Evolutionary conservation across 2,113 vertebrate genomes (phyloP).

Genomic region (Pycnonotus jocosus): DNA sequence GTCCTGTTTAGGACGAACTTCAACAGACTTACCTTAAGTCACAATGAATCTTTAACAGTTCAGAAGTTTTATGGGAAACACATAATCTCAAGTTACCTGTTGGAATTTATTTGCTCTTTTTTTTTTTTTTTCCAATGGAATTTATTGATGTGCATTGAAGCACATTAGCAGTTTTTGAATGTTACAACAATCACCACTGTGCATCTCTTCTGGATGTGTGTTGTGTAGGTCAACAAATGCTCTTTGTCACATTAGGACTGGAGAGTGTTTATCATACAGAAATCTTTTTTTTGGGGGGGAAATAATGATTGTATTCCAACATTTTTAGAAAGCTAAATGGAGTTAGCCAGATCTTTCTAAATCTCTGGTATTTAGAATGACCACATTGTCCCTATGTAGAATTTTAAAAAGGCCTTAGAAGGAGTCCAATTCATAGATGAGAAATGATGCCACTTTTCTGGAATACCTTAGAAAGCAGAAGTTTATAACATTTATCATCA

Average conservation of each 20-base stretch:
- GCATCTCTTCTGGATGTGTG: not conserved
- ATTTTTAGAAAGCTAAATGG: not conserved
- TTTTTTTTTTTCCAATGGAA: not conserved
- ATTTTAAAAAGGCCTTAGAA: not conserved
- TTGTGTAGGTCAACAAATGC: not conserved
- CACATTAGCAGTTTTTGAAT: not conserved
- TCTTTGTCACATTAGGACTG: not conserved
- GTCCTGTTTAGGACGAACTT: not conserved
- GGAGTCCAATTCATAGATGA: not conserved
- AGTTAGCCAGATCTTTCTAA: not conserved
- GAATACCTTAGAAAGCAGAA: not conserved
- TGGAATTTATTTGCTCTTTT: not conserved
- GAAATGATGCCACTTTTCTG: not conserved
- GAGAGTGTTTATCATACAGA: not conserved
- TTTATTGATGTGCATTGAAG: not conserved
- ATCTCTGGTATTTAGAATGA: not conserved
- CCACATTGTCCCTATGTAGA: not conserved
- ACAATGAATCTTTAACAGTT: not conserved
- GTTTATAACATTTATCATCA: not conserved
- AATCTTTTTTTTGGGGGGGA: not conserved
- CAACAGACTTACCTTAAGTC: not conserved
- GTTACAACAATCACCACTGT: not conserved
- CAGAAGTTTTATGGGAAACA: not conserved
- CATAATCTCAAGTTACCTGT: not conserved
- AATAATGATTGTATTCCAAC: not conserved